These are phyloP conservation scores for Neodontobutis hainanensis DNA, from an alignment of 2,113 vertebrate species.

Conservation along the genomic window DNA sequence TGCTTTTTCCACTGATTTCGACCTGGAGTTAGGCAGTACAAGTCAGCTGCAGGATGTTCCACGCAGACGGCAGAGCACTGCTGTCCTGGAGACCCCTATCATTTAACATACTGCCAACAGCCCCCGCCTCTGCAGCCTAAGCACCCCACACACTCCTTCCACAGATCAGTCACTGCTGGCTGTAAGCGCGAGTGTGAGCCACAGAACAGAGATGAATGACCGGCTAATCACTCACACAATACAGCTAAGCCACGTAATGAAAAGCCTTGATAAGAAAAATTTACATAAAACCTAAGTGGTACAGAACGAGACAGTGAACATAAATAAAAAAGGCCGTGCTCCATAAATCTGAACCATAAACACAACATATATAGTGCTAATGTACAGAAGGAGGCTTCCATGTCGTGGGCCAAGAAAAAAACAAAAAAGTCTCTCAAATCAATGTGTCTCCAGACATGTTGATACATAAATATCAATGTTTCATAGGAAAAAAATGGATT, in stretches of 20 bases:
- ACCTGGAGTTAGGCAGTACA: constrained; percentile 16
- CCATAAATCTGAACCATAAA: constrained; percentile 60
- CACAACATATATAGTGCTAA: constrained; percentile 55
- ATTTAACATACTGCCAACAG: constrained; percentile 68
- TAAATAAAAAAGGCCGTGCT: constrained; percentile 54
- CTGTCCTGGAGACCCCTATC: constrained; percentile 52
- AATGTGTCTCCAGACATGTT: too few relatives aligned
- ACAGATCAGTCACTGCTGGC: constrained; percentile 60
- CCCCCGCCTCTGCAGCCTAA: constrained; percentile 45
- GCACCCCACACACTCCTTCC: constrained; percentile 41
- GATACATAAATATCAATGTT: too few relatives aligned
- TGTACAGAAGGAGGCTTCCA: constrained; percentile 43
- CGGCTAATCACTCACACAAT: constrained; percentile 69
- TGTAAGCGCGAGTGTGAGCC: constrained; percentile 21
- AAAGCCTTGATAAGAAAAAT: constrained; percentile 68
- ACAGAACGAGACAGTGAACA: constrained; percentile 60
- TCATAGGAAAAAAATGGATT: too few relatives aligned
- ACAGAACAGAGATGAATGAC: constrained; percentile 62
- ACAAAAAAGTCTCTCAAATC: background rate
- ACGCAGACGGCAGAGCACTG: constrained; percentile 22
- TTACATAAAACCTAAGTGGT: constrained; percentile 70
- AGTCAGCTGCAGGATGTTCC: constrained; percentile 21
- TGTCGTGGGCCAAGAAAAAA: constrained; percentile 24
- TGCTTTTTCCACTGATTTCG: background rate
- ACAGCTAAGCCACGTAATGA: constrained; percentile 64